Evolutionary conservation across 2,113 vertebrate species (phyloP).

Genomic region (Percina caprodes): DNA sequence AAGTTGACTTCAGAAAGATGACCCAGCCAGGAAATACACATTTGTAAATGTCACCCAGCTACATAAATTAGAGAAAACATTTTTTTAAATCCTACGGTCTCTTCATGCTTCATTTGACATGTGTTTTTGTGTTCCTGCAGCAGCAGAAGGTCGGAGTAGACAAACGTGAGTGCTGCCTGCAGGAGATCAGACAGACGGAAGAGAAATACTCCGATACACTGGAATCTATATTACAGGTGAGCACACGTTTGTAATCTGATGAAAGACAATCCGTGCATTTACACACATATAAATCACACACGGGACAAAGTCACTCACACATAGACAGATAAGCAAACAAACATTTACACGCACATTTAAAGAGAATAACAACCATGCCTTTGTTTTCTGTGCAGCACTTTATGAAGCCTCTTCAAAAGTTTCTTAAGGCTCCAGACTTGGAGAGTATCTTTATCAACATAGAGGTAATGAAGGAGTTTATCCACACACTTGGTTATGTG

Average conservation of each 20-base stretch:
- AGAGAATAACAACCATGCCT: neutral
- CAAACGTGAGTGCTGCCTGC: conserved; percentile 91
- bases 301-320: neutral
- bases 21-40: neutral
- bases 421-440: conserved; percentile 86
- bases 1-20: neutral
- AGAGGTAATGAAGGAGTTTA: conserved; percentile 76
- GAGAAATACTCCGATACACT: conserved; percentile 92
- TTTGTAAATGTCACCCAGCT: conserved; percentile 33
- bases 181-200: conserved; percentile 91
- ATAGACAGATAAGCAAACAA: neutral
- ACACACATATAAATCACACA: conserved; percentile 9
- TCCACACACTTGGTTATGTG: neutral
- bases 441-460: conserved; percentile 94
- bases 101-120: neutral
- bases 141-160: conserved; percentile 87
- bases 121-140: conserved; percentile 37
- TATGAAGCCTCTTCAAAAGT: conserved; percentile 89
- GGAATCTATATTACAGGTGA: conserved; percentile 90
- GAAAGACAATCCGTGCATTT: conserved; percentile 3
- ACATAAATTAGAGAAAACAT: neutral
- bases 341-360: neutral
- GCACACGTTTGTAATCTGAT: neutral
- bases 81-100: neutral
- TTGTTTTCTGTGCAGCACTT: conserved; percentile 85